Evolutionary conservation across 2,888 invertebrate genomes (phyloP).

Genomic region (Nephrotoma guestfalica): DNA sequence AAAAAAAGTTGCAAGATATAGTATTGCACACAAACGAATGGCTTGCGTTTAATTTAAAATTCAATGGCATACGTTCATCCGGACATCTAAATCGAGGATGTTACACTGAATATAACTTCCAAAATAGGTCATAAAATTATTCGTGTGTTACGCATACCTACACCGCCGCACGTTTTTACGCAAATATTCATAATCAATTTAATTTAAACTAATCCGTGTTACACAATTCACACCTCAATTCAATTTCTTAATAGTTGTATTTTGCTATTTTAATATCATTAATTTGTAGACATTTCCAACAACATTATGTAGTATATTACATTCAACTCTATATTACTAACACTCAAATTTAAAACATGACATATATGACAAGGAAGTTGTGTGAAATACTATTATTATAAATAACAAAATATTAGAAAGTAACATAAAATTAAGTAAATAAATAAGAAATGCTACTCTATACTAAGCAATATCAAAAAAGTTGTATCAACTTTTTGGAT

Average conservation of each 20-base stretch:
- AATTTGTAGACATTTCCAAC: background rate
- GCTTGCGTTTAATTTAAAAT: background rate
- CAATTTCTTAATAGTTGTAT: background rate
- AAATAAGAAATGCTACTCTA: background rate
- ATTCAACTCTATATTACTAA: background rate
- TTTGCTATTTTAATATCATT: background rate
- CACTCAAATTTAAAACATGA: background rate
- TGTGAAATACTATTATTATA: background rate
- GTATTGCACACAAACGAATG: background rate
- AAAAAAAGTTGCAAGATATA: background rate
- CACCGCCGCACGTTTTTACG: background rate
- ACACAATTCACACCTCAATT: background rate
- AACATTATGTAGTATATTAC: background rate
- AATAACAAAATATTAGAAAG: background rate
- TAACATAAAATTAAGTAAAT: background rate
- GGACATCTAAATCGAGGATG: background rate
- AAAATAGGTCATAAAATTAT: background rate
- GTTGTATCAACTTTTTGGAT: background rate
- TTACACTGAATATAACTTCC: background rate
- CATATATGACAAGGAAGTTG: background rate
- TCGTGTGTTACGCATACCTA: background rate
- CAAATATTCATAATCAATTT: background rate
- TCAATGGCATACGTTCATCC: background rate
- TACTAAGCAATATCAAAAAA: background rate
- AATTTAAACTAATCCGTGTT: background rate